Base-by-base conservation (phyloP, 1,140 invertebrate species). In the Cydia strobilella region DNA sequence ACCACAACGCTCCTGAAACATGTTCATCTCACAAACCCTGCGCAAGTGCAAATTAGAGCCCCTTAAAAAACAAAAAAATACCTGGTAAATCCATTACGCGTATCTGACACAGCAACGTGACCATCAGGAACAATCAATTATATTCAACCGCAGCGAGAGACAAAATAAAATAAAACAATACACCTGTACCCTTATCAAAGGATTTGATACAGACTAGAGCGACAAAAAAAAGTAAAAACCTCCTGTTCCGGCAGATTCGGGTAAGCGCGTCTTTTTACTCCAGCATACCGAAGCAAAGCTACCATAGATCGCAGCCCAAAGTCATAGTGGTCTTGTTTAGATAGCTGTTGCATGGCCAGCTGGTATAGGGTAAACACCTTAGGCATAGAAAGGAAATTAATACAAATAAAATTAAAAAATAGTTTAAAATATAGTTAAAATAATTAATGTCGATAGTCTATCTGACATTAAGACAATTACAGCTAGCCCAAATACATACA, bases 241-340 rank as follows among this genome's bases (percentile, higher is more conserved):
- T 97, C 96, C 76, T 97, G 96, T 88, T 97, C 96, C 1, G 96
- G 94, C 75, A 97, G 91, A 81, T 95, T 93, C 1, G 95, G 94
- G 80, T 96, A 94, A 45, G 94, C 93, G 2, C 97, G 91, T 83
- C 96, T 95, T 90, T 98, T 97, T 48, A 94, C 94, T 0, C 97
- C 97, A 10, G 97, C 96, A 86, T 98, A 97, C 73, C 97, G 90
- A 12, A 98, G 91, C n/a, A 98, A 89, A 0, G 97, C 96, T 1
- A 97, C 96, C 94, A 98, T 96, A 6, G 96, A 97, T 71, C 97
- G 93, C 3, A 98, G 89, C 10, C 97, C 97, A 86, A 98, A 98
- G 88, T 98, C 97, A 88, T 98, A 98, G 88, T 98, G 97, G 84
- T 95, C 95, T 84, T 97, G 96, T 81, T 96, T 96, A 48, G 96